Conservation (phyloP, 2,113 vertebrate genomes). For the Oplegnathus fasciatus region DNA sequence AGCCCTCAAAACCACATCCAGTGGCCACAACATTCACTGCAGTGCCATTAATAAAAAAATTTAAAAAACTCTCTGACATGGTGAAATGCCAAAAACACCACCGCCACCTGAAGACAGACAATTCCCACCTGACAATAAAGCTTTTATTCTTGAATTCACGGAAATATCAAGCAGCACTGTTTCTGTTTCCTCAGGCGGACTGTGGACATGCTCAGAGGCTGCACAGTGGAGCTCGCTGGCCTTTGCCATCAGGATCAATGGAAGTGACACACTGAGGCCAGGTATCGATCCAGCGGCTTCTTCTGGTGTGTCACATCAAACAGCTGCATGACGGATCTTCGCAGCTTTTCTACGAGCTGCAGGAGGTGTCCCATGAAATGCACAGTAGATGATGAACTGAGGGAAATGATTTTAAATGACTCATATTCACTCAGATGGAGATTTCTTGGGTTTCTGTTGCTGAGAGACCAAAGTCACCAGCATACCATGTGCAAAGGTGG, state of each 20-base stretch:
- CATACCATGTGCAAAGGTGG: background rate
- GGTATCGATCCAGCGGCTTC: conserved; percentile 44
- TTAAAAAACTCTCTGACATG: conserved; percentile 10
- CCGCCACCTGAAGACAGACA: conserved; percentile 21
- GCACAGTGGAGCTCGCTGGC: background rate
- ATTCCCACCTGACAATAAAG: conserved; percentile 17
- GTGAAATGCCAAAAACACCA: background rate
- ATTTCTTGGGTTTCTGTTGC: background rate
- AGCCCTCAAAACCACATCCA: conserved; percentile 5
- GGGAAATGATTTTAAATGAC: background rate
- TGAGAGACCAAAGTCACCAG: background rate
- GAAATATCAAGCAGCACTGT: conserved; percentile 27
- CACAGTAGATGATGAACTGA: background rate
- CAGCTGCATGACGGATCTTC: background rate
- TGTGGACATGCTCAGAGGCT: background rate
- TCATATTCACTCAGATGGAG: background rate
- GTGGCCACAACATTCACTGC: background rate
- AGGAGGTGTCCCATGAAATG: background rate
- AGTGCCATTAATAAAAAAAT: background rate
- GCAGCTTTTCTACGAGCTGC: background rate
- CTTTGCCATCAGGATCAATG: conserved; percentile 40
- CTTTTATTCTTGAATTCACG: background rate
- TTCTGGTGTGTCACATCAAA: conserved; percentile 15
- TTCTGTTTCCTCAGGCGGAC: conserved; percentile 17
- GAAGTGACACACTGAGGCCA: conserved; percentile 33